A percentile compares a stretch with the other conserved stretches of the same genome.
phyloP scores from a whole-genome alignment of 2,797 vertebrate genomes.

The Chromis chromis region DNA sequence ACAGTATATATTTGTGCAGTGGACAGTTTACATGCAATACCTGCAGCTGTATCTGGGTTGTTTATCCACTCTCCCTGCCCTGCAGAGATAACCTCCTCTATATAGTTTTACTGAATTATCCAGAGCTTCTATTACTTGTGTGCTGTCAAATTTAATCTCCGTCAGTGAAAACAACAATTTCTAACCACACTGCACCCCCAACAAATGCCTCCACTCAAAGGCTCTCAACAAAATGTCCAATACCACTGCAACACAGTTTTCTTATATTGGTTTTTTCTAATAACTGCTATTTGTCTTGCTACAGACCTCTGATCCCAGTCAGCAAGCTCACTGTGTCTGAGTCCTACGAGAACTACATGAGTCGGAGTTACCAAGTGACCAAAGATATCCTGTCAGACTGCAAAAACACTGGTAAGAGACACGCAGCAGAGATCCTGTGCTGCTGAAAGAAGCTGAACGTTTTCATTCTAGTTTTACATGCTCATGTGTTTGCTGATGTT shows the following conservation, averaged over 20 bases:
- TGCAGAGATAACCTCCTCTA: no score
- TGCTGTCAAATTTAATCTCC: no score
- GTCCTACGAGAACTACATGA: slow-evolving; percentile 94
- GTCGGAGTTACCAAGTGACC: slow-evolving; percentile 94
- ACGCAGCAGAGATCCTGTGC: not conserved
- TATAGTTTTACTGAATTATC: no score
- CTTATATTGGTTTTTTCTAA: not conserved
- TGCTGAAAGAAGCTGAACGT: not conserved
- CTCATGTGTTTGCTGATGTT: slow-evolving; percentile 44
- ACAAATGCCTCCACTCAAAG: not conserved
- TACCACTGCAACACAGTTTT: not conserved
- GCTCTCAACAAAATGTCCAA: not conserved
- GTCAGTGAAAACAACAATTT: no score
- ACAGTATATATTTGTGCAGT: no score
- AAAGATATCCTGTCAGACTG: slow-evolving; percentile 95
- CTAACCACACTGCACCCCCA: not conserved
- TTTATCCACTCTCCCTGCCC: no score
- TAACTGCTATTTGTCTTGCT: slow-evolving; percentile 10
- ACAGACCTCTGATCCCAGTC: slow-evolving; percentile 93
- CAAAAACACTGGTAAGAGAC: slow-evolving; percentile 90
- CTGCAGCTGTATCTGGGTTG: no score
- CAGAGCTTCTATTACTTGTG: no score
- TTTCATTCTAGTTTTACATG: slow-evolving; percentile 12
- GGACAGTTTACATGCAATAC: no score
- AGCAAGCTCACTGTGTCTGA: slow-evolving; percentile 92